These are phyloP conservation scores for Eilema griseolum DNA, from an alignment of 2,888 invertebrate genomes.

Conservation along the genomic window DNA sequence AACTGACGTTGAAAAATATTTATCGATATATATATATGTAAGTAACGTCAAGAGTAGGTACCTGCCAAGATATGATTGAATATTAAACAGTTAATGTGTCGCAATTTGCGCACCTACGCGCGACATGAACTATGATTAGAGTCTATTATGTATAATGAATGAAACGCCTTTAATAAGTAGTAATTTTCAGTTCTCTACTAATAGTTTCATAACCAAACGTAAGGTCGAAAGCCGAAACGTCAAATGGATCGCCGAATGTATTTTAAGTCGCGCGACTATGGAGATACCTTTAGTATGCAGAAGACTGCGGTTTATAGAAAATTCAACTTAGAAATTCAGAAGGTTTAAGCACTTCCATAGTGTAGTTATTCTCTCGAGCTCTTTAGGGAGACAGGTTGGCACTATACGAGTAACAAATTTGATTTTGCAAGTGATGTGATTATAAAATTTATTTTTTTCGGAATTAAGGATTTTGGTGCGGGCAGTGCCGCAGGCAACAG, in stretches of 20 bases:
- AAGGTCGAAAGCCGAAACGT: not conserved
- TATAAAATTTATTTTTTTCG: no score
- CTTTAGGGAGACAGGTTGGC: no score
- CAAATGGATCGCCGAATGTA: not conserved
- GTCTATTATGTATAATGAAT: not conserved
- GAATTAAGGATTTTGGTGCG: no score
- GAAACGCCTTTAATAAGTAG: not conserved
- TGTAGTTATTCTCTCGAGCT: no score
- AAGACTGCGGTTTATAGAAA: no score
- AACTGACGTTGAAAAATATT: not conserved
- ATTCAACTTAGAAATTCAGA: no score
- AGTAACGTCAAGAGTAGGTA: not conserved
- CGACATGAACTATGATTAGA: not conserved
- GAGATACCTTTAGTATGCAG: no score
- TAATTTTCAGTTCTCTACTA: constrained; percentile 1
- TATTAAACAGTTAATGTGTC: constrained; percentile 30
- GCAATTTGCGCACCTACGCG: constrained; percentile 4
- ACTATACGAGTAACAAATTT: no score
- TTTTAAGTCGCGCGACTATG: no score
- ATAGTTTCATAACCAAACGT: not conserved
- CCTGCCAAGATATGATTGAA: not conserved
- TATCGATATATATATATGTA: not conserved
- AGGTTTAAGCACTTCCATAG: no score
- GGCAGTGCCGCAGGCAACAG: no score
- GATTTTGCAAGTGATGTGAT: no score